Evolutionary conservation across 1,140 invertebrate genomes (phyloP).

Genomic region (Euwallacea fornicatus): DNA sequence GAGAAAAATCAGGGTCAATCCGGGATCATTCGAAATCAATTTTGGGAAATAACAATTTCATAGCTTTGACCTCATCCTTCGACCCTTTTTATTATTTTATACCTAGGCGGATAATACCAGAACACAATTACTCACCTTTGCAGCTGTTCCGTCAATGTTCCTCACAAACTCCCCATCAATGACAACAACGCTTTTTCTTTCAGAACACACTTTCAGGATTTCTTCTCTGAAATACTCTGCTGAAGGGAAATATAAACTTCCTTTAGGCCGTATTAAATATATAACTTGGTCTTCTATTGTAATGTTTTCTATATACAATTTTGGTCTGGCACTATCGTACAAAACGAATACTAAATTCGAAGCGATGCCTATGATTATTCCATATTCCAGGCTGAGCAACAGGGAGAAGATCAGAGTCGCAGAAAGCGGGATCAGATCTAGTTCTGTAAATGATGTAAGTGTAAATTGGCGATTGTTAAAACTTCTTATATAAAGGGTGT

Average conservation of each 20-base stretch:
- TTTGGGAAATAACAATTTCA: too few species aligned
- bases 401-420: conserved; percentile 66
- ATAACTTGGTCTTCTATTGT: conserved; percentile 40
- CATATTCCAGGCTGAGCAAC: conserved; percentile 67
- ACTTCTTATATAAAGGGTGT: background rate
- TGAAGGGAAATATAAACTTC: conserved; percentile 67
- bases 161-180: conserved; percentile 61
- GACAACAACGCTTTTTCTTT: conserved; percentile 55
- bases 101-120: background rate
- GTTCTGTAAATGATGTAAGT: conserved; percentile 55
- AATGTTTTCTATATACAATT: conserved; percentile 52
- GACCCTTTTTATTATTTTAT: too few species aligned
- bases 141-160: conserved; percentile 65
- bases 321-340: conserved; percentile 67
- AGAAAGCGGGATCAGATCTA: conserved; percentile 67
- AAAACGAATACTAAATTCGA: conserved; percentile 68
- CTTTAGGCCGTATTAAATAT: conserved; percentile 62
- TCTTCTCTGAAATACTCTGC: conserved; percentile 65
- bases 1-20: background rate
- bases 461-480: background rate
- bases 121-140: conserved; percentile 32
- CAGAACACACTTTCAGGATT: conserved; percentile 52
- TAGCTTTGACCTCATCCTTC: background rate
- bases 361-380: conserved; percentile 70
- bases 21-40: too few species aligned